phyloP scores from a whole-genome alignment of 30 jellyfish, hydroid and myxozoan species.

The Rhopilema esculentum region DNA sequence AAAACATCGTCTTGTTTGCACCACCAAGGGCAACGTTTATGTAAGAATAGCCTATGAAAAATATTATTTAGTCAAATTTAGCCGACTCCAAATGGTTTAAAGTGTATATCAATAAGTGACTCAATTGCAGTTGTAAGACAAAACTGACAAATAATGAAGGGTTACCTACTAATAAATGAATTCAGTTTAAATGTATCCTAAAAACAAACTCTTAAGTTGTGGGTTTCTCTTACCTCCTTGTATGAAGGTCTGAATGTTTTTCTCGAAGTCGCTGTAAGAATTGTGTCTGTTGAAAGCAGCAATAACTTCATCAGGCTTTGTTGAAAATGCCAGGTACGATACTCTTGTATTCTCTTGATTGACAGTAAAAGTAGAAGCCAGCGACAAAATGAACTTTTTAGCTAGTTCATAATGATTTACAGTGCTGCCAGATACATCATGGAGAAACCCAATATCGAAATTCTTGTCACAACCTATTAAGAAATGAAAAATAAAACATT shows the following conservation, averaged over 20 bases:
- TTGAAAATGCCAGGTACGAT: constrained; percentile 72
- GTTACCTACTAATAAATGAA: no score
- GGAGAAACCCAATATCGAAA: constrained; percentile 86
- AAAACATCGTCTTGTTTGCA: constrained; percentile 78
- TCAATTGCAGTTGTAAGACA: no score
- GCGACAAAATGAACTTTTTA: constrained; percentile 69
- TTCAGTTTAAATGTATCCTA: no score
- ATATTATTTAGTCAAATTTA: no score
- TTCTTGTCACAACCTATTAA: constrained; percentile 69
- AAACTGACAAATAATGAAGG: no score
- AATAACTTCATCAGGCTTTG: constrained; percentile 56
- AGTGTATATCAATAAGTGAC: no score
- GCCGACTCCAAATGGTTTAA: no score
- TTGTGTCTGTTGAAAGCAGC: constrained; percentile 61
- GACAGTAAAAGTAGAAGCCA: constrained; percentile 69
- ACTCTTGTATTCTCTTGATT: constrained; percentile 72
- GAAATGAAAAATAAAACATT: not conserved
- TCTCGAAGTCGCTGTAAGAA: constrained; percentile 48
- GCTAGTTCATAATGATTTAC: constrained; percentile 50
- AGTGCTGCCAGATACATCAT: constrained; percentile 77
- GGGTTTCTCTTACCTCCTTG: constrained; percentile 27
- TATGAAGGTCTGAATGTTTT: constrained; percentile 3
- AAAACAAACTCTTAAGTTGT: not conserved
- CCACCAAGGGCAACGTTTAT: constrained; percentile 71
- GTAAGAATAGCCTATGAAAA: constrained; percentile 73